phyloP scores from a whole-genome alignment of 2,797 vertebrate species.

The Eidolon dupreanum region DNA sequence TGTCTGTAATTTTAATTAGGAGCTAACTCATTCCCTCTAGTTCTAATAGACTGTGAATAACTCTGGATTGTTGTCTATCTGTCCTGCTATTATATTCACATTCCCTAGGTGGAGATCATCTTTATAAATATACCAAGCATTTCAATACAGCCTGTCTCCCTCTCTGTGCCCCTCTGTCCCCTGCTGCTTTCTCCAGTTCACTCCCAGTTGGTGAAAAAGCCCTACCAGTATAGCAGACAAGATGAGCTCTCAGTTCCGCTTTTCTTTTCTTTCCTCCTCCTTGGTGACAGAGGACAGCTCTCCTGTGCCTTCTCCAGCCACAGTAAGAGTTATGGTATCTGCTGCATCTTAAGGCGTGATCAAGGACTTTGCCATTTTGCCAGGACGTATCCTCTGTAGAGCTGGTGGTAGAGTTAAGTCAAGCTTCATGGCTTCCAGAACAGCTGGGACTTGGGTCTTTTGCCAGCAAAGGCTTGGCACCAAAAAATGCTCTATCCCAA shows the following conservation, averaged over 20 bases:
- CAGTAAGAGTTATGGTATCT: background rate
- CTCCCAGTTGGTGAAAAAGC: background rate
- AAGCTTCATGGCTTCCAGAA: slow-evolving; percentile 24
- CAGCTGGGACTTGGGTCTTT: slow-evolving; percentile 46
- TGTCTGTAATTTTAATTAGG: background rate
- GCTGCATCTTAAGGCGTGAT: background rate
- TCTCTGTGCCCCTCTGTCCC: background rate
- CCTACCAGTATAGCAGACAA: background rate
- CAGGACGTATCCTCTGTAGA: background rate
- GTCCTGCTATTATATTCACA: background rate
- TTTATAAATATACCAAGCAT: background rate
- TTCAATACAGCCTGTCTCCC: background rate
- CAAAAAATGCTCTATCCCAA: background rate
- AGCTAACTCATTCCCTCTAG: background rate
- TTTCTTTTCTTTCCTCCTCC: background rate
- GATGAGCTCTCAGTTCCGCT: background rate
- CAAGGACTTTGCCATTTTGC: background rate
- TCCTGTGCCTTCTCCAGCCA: background rate
- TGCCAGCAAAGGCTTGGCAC: slow-evolving; percentile 33
- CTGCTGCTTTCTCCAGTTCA: background rate
- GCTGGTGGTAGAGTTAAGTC: background rate
- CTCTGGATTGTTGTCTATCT: background rate
- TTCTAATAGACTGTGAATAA: background rate
- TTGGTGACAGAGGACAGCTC: background rate
- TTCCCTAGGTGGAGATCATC: background rate